Conservation (phyloP, 2,113 vertebrate species). For the Egretta garzetta region DNA sequence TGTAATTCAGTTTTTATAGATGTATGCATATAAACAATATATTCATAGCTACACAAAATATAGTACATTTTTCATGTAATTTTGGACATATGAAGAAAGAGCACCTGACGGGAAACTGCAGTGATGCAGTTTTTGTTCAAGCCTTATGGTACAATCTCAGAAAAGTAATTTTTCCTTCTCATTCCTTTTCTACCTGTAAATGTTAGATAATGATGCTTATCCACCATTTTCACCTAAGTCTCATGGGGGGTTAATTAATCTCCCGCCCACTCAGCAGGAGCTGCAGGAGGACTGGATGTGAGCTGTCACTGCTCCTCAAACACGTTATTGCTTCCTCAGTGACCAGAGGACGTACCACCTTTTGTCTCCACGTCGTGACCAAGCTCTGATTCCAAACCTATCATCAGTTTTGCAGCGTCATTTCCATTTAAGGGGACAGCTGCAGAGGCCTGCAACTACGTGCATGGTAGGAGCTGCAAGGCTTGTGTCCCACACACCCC, state of each 20-base stretch:
- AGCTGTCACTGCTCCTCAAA: neutral
- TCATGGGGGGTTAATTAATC: neutral
- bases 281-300: neutral
- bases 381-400: neutral
- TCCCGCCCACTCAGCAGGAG: neutral
- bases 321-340: neutral
- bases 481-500: neutral
- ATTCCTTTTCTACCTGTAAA: neutral
- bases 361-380: neutral
- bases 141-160: neutral
- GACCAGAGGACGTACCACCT: neutral
- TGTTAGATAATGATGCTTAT: neutral
- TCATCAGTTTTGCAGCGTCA: neutral
- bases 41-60: neutral
- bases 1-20: neutral
- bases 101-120: neutral
- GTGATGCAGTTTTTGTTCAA: neutral
- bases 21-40: neutral
- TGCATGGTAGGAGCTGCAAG: neutral
- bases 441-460: neutral
- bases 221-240: neutral
- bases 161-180: neutral
- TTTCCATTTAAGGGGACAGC: neutral
- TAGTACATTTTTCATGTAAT: neutral
- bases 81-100: neutral